A percentile compares a stretch with the other conserved stretches of the same genome.
phyloP scores from a whole-genome alignment of 2,797 vertebrate species.

The Ctenosaura bakeri region DNA sequence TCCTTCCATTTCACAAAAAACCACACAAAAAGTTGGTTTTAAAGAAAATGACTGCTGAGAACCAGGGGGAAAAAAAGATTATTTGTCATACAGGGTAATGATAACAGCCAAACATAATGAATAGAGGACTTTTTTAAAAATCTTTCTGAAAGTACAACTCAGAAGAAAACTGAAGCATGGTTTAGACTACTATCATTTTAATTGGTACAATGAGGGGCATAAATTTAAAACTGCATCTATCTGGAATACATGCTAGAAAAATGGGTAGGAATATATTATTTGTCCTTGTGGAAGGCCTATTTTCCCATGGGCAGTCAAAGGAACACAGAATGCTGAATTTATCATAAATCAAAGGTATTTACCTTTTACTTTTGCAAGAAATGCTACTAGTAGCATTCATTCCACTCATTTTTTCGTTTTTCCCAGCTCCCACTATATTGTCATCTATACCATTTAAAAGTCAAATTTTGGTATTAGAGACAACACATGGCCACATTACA shows the following conservation, averaged over 20 bases:
- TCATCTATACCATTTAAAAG: not conserved
- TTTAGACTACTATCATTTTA: not conserved
- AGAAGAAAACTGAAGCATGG: not conserved
- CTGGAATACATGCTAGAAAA: not conserved
- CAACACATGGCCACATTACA: not conserved
- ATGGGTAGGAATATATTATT: not conserved
- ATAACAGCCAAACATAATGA: conserved; percentile 18
- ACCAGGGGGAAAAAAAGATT: not conserved
- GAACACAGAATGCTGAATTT: not conserved
- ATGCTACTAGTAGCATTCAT: conserved; percentile 27
- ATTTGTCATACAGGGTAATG: not conserved
- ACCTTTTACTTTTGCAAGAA: not conserved
- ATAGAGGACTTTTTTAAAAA: not conserved
- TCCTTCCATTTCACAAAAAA: not conserved
- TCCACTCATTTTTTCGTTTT: conserved; percentile 13
- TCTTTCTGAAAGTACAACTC: not conserved
- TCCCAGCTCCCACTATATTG: no score
- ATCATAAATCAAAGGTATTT: not conserved
- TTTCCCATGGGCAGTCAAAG: not conserved
- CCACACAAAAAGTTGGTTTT: conserved; percentile 25
- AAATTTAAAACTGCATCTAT: not conserved
- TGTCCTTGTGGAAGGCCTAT: not conserved
- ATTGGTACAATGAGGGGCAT: not conserved
- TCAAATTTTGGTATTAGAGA: not conserved
- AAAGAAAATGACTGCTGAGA: conserved; percentile 25